These are phyloP conservation scores for Rutilus rutilus DNA, from an alignment of 2,113 vertebrate genomes.

Conservation along the genomic window DNA sequence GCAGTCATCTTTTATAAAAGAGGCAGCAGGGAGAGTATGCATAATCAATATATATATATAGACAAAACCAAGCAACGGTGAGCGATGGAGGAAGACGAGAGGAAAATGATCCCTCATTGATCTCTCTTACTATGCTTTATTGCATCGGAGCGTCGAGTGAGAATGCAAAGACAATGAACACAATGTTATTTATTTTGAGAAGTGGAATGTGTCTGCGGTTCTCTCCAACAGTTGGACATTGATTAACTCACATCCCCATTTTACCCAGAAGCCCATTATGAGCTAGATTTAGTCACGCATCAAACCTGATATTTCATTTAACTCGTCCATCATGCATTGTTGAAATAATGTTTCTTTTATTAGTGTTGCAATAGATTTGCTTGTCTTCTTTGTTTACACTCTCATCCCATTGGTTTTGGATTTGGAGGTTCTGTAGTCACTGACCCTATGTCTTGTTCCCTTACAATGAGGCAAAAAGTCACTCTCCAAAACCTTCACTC, in stretches of 20 bases:
- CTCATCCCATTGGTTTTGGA: background rate
- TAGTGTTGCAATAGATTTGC: background rate
- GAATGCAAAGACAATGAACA: conserved; percentile 21
- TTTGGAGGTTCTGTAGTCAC: background rate
- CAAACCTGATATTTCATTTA: conserved; percentile 13
- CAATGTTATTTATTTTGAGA: conserved; percentile 13
- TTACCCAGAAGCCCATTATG: conserved; percentile 24
- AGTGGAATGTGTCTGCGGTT: conserved; percentile 11
- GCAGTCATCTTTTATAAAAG: conserved; percentile 1
- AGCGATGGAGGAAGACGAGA: conserved; percentile 28
- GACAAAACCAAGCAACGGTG: conserved; percentile 13
- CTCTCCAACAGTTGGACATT: background rate
- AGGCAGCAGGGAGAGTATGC: conserved; percentile 24
- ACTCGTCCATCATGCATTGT: background rate
- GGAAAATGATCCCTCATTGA: conserved; percentile 47
- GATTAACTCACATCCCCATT: conserved; percentile 33
- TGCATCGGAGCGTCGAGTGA: background rate
- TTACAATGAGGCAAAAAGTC: too few relatives aligned
- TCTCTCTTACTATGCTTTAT: conserved; percentile 28
- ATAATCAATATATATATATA: conserved; percentile 47
- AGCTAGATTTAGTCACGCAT: background rate
- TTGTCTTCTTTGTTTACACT: background rate
- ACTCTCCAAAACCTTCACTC: too few relatives aligned
- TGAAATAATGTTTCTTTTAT: background rate
- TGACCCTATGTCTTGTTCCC: background rate